Base-by-base conservation (phyloP, 2,888 invertebrate genomes). In the Polydrusus tereticollis region DNA sequence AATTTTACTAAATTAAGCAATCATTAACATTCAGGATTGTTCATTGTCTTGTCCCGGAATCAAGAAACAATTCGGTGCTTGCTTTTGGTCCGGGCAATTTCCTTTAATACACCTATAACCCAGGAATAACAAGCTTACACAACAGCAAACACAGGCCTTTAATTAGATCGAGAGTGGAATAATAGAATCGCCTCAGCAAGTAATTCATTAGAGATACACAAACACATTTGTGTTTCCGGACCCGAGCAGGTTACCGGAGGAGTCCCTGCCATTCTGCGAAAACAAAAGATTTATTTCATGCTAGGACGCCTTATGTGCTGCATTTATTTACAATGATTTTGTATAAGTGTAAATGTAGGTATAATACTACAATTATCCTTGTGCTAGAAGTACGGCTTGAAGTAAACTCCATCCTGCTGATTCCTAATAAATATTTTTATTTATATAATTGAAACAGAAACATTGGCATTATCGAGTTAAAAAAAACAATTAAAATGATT, bases 121-220 rank as follows among this genome's bases (percentile, higher is more conserved):
- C 63, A 45, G 62, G 41, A 63, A 70, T 70, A 68, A 69, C 60
- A 52, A 45, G 69, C 69, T 69, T 69, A 69, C 69, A 70, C 63
- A 65, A 65, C 63, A 66, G 66, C 69, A 66, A 73, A 69, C 73
- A 73, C 62, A 47, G 60, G 47, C 47, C 69, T 58, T 66, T 73
- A 70, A 73, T 70, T 73, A 73, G 66, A 69, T 73, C 73, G 66
- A 69, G 69, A 50, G 66, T 62, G 66, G 73, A 73, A 73, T 73
- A 73, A 73, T 67, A 73, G 69, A 73, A 65, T 66, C 60, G 73
- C 57, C 58, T 58, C 50, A 58, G 67, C 73, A 73, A 66, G 62
- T 70, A 73, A 73, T 73, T 73, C 73, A 73, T 69, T 73, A 73
- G 69, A 65, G 69, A 73, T 73, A 69, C 69, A 73, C 69, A 73